Conservation (phyloP, 2,797 vertebrate species). For the Girardinus metallicus region DNA sequence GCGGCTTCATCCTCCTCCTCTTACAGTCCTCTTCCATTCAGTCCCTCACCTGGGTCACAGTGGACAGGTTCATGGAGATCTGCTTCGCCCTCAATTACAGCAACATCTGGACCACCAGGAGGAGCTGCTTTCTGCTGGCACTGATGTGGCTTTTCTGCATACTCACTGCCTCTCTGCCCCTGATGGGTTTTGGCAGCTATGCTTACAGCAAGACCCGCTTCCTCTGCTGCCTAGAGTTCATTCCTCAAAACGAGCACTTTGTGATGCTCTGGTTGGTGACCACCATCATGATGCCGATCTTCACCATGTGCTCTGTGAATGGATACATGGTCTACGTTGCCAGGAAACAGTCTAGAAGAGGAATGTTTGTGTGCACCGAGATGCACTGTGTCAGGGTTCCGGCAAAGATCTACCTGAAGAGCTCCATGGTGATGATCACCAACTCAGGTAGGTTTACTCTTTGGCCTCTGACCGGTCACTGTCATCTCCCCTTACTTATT, state of each 20-base stretch:
- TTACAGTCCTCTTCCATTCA: slow-evolving; percentile 80
- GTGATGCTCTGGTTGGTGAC: slow-evolving; percentile 60
- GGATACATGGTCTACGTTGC: slow-evolving; percentile 78
- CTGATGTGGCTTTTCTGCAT: slow-evolving; percentile 76
- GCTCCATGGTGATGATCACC: slow-evolving; percentile 78
- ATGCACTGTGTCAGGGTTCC: slow-evolving; percentile 84
- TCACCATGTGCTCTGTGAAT: slow-evolving; percentile 73
- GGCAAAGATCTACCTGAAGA: slow-evolving; percentile 80
- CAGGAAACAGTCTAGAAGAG: slow-evolving; percentile 76
- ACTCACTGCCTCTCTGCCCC: slow-evolving; percentile 68
- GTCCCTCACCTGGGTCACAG: slow-evolving; percentile 74
- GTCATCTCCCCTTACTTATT: not conserved
- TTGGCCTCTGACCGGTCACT: not conserved
- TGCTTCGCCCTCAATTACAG: slow-evolving; percentile 79
- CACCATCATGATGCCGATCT: slow-evolving; percentile 69
- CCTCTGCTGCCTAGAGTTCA: slow-evolving; percentile 73
- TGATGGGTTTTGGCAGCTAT: slow-evolving; percentile 79
- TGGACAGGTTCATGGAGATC: slow-evolving; percentile 79
- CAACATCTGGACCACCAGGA: slow-evolving; percentile 66
- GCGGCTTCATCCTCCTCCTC: slow-evolving; percentile 77
- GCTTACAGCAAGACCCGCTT: slow-evolving; percentile 71
- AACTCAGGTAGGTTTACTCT: slow-evolving; percentile 73
- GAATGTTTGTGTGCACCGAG: slow-evolving; percentile 83
- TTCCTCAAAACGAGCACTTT: slow-evolving; percentile 54
- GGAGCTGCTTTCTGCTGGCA: slow-evolving; percentile 57